Evolutionary conservation across 1,140 invertebrate species (phyloP).

Genomic region (Saccostrea cuccullata): DNA sequence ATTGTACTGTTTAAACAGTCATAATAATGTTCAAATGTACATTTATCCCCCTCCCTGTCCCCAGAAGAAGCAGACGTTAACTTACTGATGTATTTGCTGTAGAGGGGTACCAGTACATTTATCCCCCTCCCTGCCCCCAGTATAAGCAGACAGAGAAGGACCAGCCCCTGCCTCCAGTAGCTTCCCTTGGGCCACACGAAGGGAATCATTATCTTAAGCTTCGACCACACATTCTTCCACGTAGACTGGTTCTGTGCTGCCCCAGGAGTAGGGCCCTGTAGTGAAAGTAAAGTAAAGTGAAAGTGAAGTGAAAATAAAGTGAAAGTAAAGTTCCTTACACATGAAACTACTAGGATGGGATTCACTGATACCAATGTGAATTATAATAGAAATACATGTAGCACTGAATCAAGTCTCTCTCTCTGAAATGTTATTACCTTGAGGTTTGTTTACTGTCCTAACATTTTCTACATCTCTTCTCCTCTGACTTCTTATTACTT

Average conservation of each 20-base stretch:
- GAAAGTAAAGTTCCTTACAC: no score
- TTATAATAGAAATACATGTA: no score
- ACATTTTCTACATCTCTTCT: neutral
- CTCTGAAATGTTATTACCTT: neutral
- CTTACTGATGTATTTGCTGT: constrained; percentile 91
- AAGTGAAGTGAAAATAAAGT: neutral
- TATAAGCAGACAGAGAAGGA: constrained; percentile 90
- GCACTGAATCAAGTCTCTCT: no score
- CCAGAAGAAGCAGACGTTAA: constrained; percentile 88
- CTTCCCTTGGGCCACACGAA: constrained; percentile 97
- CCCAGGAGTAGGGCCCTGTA: neutral
- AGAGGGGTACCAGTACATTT: constrained; percentile 96
- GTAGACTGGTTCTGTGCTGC: constrained; percentile 58
- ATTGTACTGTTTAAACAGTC: no score
- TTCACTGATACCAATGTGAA: no score
- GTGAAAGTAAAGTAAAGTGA: neutral
- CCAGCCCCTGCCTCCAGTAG: constrained; percentile 87
- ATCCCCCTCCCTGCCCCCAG: constrained; percentile 90
- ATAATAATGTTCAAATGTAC: constrained; percentile 82
- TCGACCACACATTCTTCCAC: constrained; percentile 82
- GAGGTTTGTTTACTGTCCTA: neutral
- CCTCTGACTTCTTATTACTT: constrained; percentile 18
- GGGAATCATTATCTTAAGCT: constrained; percentile 88
- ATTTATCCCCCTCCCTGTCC: constrained; percentile 92
- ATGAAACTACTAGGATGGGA: no score